Evolutionary conservation across 2,113 vertebrate species (phyloP).

Genomic region (Eulemur rufifrons): DNA sequence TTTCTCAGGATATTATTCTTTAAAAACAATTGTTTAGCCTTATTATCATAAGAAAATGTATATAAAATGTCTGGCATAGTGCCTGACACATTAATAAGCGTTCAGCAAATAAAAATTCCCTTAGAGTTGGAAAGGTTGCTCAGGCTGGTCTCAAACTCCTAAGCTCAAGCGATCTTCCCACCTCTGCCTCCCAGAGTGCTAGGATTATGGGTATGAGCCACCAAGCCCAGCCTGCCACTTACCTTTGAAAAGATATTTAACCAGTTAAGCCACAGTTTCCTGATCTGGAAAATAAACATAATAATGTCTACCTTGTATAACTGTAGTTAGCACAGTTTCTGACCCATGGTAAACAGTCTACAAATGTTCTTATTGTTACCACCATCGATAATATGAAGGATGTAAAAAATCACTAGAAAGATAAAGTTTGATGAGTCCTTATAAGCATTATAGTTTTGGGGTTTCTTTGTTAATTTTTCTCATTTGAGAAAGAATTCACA

Average conservation of each 20-base stretch:
- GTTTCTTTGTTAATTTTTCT: background rate
- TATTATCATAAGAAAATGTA: background rate
- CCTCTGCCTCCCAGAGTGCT: too few species aligned
- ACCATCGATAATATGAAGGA: background rate
- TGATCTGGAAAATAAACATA: conserved; percentile 1
- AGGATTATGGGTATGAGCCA: too few species aligned
- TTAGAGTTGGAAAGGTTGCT: background rate
- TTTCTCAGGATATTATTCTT: conserved; percentile 6
- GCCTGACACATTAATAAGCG: background rate
- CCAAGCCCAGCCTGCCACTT: background rate
- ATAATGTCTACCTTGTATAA: background rate
- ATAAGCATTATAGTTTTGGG: background rate
- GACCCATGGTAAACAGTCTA: background rate
- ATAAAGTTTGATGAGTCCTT: background rate
- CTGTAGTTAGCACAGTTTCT: background rate
- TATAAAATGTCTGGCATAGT: background rate
- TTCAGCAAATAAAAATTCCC: background rate
- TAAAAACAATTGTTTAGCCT: background rate
- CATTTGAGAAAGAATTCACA: background rate
- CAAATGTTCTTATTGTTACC: background rate
- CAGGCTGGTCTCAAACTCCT: too few species aligned
- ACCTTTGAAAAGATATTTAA: background rate
- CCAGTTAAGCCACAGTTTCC: background rate
- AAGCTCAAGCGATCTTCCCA: too few species aligned
- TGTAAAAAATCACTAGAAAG: background rate